Evolutionary conservation across 2,113 vertebrate species (phyloP).

Genomic region (Cervus canadensis): DNA sequence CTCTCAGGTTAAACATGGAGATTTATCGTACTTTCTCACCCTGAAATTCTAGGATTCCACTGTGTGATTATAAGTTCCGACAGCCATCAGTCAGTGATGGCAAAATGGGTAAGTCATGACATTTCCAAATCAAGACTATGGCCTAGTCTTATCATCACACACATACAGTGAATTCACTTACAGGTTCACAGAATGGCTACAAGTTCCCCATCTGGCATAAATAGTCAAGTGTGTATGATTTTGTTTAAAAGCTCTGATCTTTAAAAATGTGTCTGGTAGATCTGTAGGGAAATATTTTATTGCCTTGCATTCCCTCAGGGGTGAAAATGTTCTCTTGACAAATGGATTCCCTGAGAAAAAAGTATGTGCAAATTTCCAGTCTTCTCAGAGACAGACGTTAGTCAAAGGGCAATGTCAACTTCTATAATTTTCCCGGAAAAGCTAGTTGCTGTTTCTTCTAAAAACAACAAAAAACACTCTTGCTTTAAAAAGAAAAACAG

Average conservation of each 20-base stretch:
- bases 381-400: slow-evolving; percentile 35
- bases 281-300: slow-evolving; percentile 28
- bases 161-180: not conserved
- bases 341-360: slow-evolving; percentile 38
- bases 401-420: slow-evolving; percentile 43
- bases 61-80: slow-evolving; percentile 3
- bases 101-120: slow-evolving; percentile 3
- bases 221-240: not conserved
- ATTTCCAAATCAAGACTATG: not conserved
- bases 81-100: slow-evolving; percentile 10
- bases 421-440: slow-evolving; percentile 32
- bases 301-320: not conserved
- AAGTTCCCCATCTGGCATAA: not conserved
- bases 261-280: slow-evolving; percentile 3
- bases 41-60: not conserved
- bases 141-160: not conserved
- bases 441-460: not conserved
- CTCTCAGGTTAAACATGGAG: slow-evolving; percentile 5
- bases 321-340: slow-evolving; percentile 38
- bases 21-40: not conserved
- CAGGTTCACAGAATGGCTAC: not conserved
- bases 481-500: not conserved
- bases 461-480: not conserved
- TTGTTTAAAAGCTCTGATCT: slow-evolving; percentile 1
- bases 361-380: not conserved